Percentiles rank a stretch among this genome's conserved stretches.
Evolutionary conservation across 2,888 invertebrate genomes (phyloP).

Genomic region (Sinodicranocentrus sp.): DNA sequence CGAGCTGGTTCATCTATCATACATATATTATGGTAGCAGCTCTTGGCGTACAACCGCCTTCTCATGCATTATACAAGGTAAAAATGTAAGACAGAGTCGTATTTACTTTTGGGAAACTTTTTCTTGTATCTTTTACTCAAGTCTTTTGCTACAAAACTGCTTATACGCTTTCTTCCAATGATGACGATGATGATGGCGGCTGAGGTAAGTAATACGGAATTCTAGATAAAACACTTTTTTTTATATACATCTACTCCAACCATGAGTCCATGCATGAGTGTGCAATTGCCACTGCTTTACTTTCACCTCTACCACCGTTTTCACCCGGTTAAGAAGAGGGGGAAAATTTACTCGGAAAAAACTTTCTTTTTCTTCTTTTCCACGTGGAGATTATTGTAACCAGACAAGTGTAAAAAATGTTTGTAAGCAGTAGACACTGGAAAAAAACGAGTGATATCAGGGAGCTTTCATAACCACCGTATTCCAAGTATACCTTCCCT

Average conservation of each 20-base stretch:
- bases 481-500: no score
- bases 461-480: no score
- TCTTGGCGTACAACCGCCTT: neutral
- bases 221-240: slow-evolving; percentile 62
- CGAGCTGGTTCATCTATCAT: slow-evolving; percentile 34
- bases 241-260: slow-evolving; percentile 46
- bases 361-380: slow-evolving; percentile 53
- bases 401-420: slow-evolving; percentile 65
- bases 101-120: slow-evolving; percentile 55
- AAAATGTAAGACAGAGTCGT: neutral
- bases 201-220: slow-evolving; percentile 63
- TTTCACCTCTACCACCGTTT: slow-evolving; percentile 43
- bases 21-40: slow-evolving; percentile 34
- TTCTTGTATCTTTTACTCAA: slow-evolving; percentile 48
- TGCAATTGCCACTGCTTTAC: slow-evolving; percentile 22
- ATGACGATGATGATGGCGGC: slow-evolving; percentile 39
- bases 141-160: slow-evolving; percentile 1
- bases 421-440: slow-evolving; percentile 40
- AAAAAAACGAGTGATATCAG: slow-evolving; percentile 39
- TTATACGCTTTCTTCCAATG: slow-evolving; percentile 10
- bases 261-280: slow-evolving; percentile 42
- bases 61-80: slow-evolving; percentile 7
- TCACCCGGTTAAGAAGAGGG: slow-evolving; percentile 60
- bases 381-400: slow-evolving; percentile 63
- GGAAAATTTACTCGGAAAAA: slow-evolving; percentile 49